A percentile compares a stretch with the other conserved stretches of the same genome.
Conservation (phyloP, 2,113 vertebrate species). For the Anser brachyrhynchus region DNA sequence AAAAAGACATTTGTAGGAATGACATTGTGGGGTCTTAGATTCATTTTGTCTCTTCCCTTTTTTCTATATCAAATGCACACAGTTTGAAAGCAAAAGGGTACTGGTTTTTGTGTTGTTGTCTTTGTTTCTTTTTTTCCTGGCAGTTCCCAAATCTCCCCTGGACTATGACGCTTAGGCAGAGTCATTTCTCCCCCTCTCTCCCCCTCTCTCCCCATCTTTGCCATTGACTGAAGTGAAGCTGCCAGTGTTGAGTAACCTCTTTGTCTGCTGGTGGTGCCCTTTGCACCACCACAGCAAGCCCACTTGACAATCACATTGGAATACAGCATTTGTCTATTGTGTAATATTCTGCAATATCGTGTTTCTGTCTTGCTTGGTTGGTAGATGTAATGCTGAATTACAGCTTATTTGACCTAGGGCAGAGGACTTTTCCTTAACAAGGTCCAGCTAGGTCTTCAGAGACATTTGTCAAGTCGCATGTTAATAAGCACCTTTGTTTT, state of each 20-base stretch:
- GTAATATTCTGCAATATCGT: neutral
- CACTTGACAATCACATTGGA: neutral
- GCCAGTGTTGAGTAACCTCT: neutral
- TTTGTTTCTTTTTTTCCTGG: neutral
- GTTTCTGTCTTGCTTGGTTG: neutral
- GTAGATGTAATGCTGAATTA: neutral
- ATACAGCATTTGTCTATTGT: neutral
- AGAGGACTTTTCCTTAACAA: neutral
- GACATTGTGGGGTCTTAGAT: neutral
- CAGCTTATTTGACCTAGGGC: neutral
- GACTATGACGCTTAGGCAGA: neutral
- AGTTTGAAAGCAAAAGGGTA: neutral
- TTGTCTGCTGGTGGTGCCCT: neutral
- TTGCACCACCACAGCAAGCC: neutral
- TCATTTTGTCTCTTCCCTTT: neutral
- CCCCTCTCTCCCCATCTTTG: neutral
- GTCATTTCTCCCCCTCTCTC: neutral
- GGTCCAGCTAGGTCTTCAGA: neutral
- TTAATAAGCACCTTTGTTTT: conserved; percentile 5
- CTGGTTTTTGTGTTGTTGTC: neutral
- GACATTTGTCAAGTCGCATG: neutral
- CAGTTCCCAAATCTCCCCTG: neutral
- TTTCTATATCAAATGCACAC: neutral
- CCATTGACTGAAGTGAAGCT: neutral
- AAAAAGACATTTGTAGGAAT: neutral